Evolutionary conservation across 1,140 invertebrate species (phyloP).

Genomic region (Lysiphlebus fabarum): DNA sequence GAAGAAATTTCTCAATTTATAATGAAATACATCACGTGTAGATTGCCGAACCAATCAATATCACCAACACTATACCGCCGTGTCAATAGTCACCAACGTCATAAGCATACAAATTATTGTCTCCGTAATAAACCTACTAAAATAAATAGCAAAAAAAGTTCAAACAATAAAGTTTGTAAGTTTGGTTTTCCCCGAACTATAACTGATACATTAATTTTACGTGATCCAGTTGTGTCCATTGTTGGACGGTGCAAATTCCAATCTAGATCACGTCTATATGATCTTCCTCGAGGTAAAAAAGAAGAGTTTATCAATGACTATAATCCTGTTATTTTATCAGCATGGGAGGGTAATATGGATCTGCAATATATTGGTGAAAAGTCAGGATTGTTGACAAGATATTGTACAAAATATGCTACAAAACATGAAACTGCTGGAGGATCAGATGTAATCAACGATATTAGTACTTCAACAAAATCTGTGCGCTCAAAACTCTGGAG

Average conservation of each 20-base stretch:
- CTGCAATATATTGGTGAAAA: slow-evolving; percentile 30
- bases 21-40: slow-evolving; percentile 37
- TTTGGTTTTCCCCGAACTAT: slow-evolving; percentile 35
- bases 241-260: slow-evolving; percentile 31
- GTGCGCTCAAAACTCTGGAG: slow-evolving; percentile 27
- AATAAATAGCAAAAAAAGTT: slow-evolving; percentile 3
- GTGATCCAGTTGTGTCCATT: slow-evolving; percentile 31
- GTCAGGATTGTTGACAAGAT: slow-evolving; percentile 25
- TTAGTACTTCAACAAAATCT: slow-evolving; percentile 30
- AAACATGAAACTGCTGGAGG: slow-evolving; percentile 29
- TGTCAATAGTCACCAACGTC: slow-evolving; percentile 26
- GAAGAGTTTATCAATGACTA: slow-evolving; percentile 32
- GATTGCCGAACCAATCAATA: slow-evolving; percentile 24
- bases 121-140: slow-evolving; percentile 4
- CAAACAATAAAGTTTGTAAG: slow-evolving; percentile 27
- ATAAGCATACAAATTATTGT: slow-evolving; percentile 22
- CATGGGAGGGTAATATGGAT: slow-evolving; percentile 32
- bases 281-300: slow-evolving; percentile 33
- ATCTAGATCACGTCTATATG: slow-evolving; percentile 35
- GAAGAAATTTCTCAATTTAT: slow-evolving; percentile 36
- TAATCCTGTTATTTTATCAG: too few species aligned
- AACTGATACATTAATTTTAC: slow-evolving; percentile 30
- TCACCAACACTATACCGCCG: slow-evolving; percentile 25
- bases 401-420: slow-evolving; percentile 32
- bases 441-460: slow-evolving; percentile 25